These are phyloP conservation scores for Coelopa pilipes DNA, from an alignment of 2,888 invertebrate species.

Conservation along the genomic window DNA sequence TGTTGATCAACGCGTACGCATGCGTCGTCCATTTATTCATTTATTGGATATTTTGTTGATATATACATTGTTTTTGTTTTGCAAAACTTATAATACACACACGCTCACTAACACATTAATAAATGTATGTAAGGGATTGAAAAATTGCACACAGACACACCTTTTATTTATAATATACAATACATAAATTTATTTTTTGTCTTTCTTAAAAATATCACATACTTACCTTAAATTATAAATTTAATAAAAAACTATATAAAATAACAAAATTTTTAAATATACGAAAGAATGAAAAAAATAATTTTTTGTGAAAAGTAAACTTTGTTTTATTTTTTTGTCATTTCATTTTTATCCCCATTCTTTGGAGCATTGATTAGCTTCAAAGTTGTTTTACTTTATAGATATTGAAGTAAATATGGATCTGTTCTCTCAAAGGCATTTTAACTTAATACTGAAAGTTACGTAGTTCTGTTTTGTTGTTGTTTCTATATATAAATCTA, in stretches of 20 bases:
- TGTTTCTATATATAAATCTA: too few species aligned
- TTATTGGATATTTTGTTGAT: neutral
- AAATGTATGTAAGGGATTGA: slow-evolving; percentile 1
- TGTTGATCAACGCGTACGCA: too few species aligned
- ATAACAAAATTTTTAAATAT: slow-evolving; percentile 25
- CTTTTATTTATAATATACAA: slow-evolving; percentile 9
- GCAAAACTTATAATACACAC: slow-evolving; percentile 1
- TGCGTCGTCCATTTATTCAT: too few species aligned
- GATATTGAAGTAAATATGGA: too few species aligned
- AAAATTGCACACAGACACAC: slow-evolving; percentile 16
- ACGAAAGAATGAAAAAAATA: neutral
- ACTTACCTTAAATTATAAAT: slow-evolving; percentile 27
- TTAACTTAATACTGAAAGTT: too few species aligned
- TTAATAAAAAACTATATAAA: slow-evolving; percentile 8
- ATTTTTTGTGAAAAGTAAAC: slow-evolving; percentile 25
- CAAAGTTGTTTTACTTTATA: too few species aligned
- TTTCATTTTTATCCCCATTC: too few species aligned
- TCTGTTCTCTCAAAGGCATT: too few species aligned
- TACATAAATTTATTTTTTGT: too few species aligned
- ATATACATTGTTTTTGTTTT: slow-evolving; percentile 11
- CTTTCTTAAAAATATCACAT: slow-evolving; percentile 14
- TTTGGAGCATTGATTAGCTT: too few species aligned
- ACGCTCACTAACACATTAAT: slow-evolving; percentile 21
- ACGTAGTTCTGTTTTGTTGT: too few species aligned
- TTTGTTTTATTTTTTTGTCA: slow-evolving; percentile 15